phyloP scores from a whole-genome alignment of 1,140 invertebrate species.

The Penaeus vannamei region DNA sequence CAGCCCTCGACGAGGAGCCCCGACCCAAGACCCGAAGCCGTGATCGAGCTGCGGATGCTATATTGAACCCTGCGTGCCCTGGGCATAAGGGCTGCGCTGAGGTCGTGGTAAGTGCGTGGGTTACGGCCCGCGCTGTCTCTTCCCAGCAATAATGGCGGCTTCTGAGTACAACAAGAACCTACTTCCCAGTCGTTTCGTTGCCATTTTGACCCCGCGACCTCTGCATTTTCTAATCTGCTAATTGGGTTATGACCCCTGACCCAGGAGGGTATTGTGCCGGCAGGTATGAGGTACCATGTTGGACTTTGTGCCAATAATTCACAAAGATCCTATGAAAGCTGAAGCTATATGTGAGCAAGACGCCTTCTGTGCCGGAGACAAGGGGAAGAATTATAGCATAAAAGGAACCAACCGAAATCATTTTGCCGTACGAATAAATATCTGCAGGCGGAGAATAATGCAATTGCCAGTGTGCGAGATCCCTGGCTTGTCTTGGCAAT shows the following conservation, averaged over 20 bases:
- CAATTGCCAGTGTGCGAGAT: too few relatives aligned
- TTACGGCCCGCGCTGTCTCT: constrained; percentile 52
- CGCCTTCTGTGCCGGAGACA: too few relatives aligned
- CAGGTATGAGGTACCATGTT: constrained; percentile 30
- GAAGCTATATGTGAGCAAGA: too few relatives aligned
- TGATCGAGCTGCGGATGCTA: background rate
- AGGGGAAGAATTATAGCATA: too few relatives aligned
- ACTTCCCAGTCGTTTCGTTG: constrained; percentile 65
- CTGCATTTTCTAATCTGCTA: constrained; percentile 66
- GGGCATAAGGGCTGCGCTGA: constrained; percentile 26
- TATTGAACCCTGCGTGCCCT: constrained; percentile 28
- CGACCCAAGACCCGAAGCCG: constrained; percentile 1
- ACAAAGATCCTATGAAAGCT: too few relatives aligned
- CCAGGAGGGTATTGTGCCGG: constrained; percentile 52
- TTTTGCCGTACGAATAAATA: too few relatives aligned
- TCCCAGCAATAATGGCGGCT: constrained; percentile 61
- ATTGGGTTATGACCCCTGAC: constrained; percentile 65
- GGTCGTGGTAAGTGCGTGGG: constrained; percentile 40
- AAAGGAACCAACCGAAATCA: too few relatives aligned
- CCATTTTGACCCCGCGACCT: constrained; percentile 64
- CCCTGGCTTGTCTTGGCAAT: too few relatives aligned
- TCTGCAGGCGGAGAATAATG: too few relatives aligned
- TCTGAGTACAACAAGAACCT: constrained; percentile 61
- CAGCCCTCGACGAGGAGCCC: constrained; percentile 6
- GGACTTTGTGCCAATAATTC: background rate